Evolutionary conservation across 2,113 vertebrate genomes (phyloP).

Genomic region (Oncorhynchus gorbuscha): DNA sequence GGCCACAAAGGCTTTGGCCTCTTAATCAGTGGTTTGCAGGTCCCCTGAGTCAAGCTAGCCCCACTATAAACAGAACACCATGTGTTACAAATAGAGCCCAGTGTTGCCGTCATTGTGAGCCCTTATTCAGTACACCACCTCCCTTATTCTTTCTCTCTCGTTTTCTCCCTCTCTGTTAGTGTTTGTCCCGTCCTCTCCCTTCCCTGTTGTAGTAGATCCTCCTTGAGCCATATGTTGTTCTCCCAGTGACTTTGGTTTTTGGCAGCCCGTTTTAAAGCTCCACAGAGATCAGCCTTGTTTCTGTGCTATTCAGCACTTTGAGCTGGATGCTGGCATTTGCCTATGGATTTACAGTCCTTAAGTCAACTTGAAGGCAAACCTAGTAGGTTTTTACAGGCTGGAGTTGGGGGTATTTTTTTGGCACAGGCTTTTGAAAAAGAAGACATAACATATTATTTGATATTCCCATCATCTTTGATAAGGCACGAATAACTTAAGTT

Average conservation of each 20-base stretch:
- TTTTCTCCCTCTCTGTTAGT: not conserved
- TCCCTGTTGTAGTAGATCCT: not conserved
- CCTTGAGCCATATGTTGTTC: slow-evolving; percentile 7
- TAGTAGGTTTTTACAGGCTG: not conserved
- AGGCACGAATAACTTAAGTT: not conserved
- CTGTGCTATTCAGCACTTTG: not conserved
- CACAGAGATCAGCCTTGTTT: slow-evolving; percentile 7
- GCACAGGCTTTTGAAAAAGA: not conserved
- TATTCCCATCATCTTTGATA: not conserved
- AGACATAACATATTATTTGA: not conserved
- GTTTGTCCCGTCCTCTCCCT: not conserved
- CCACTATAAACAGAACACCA: no score
- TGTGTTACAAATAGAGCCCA: not conserved
- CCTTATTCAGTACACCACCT: slow-evolving; percentile 4
- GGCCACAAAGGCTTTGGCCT: no score
- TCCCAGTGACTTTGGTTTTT: slow-evolving; percentile 10
- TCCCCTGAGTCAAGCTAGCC: no score
- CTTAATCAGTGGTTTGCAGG: no score
- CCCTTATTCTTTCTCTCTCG: not conserved
- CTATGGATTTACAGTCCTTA: slow-evolving; percentile 7
- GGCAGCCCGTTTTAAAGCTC: slow-evolving; percentile 8
- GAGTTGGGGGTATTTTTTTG: not conserved
- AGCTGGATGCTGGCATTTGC: not conserved
- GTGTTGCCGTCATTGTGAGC: not conserved
- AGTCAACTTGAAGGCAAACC: slow-evolving; percentile 27